phyloP scores from a whole-genome alignment of 2,113 vertebrate genomes.

The Hiodon alosoides region DNA sequence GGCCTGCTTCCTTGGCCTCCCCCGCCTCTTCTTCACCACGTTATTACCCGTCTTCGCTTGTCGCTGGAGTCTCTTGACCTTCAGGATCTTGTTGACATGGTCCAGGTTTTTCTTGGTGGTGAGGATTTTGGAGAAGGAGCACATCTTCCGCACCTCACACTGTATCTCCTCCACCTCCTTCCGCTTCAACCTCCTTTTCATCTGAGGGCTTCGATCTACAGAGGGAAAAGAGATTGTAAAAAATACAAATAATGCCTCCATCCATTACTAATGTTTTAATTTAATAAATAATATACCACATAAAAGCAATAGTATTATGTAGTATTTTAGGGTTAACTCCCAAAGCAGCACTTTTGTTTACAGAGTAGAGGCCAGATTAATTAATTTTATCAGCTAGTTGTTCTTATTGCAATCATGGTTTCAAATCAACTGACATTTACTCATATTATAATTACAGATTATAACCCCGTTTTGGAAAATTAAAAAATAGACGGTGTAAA shows the following conservation, averaged over 20 bases:
- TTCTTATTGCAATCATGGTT: too few relatives aligned
- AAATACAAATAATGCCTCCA: constrained; percentile 11
- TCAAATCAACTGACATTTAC: too few relatives aligned
- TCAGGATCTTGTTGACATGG: constrained; percentile 98
- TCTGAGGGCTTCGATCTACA: constrained; percentile 58
- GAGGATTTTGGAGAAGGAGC: constrained; percentile 83
- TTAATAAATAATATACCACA: too few relatives aligned
- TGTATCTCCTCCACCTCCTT: constrained; percentile 90
- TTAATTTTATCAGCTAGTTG: too few relatives aligned
- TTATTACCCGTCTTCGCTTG: constrained; percentile 99
- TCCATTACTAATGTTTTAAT: too few relatives aligned
- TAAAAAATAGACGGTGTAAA: too few relatives aligned
- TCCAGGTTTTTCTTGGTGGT: constrained; percentile 91
- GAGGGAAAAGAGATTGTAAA: constrained; percentile 35
- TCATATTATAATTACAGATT: too few relatives aligned
- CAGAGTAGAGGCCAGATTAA: too few relatives aligned
- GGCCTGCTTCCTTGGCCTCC: constrained; percentile 87
- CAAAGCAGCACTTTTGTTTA: constrained; percentile 3
- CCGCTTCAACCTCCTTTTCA: constrained; percentile 83
- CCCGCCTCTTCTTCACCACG: constrained; percentile 86
- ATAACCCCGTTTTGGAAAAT: too few relatives aligned
- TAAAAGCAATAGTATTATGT: too few relatives aligned
- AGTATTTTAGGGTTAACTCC: not conserved
- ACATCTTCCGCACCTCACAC: constrained; percentile 88
- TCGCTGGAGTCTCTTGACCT: constrained; percentile 96